Conservation (phyloP, 2,888 invertebrate species). For the Nephrotoma flavescens region DNA sequence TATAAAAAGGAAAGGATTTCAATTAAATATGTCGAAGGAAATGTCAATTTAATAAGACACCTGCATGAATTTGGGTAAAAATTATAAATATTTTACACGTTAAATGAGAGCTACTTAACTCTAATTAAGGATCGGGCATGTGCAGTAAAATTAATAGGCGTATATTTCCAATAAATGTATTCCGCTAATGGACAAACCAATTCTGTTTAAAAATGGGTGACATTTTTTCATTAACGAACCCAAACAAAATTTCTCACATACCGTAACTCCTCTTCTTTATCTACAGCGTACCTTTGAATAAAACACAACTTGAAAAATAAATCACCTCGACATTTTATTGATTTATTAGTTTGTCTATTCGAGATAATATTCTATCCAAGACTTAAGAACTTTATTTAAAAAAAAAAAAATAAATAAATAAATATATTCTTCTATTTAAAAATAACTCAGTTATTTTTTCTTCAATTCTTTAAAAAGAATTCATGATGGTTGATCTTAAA, state of each 20-base stretch:
- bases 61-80: neutral
- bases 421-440: neutral
- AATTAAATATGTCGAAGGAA: neutral
- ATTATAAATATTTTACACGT: neutral
- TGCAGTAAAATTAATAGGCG: neutral
- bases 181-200: neutral
- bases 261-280: neutral
- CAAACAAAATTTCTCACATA: neutral
- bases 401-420: neutral
- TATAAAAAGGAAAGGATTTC: neutral
- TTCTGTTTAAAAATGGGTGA: neutral
- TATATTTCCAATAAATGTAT: neutral
- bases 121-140: neutral
- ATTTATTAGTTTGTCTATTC: neutral
- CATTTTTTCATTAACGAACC: neutral
- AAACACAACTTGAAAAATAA: neutral
- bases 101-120: neutral
- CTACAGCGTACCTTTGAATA: neutral
- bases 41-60: neutral
- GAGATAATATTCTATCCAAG: neutral
- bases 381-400: neutral
- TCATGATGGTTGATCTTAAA: slow-evolving; percentile 2
- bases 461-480: neutral
- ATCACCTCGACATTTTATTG: neutral
- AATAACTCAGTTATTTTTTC: neutral